Evolutionary conservation across 2,797 vertebrate species (phyloP).

Genomic region (Myotis daubentonii): DNA sequence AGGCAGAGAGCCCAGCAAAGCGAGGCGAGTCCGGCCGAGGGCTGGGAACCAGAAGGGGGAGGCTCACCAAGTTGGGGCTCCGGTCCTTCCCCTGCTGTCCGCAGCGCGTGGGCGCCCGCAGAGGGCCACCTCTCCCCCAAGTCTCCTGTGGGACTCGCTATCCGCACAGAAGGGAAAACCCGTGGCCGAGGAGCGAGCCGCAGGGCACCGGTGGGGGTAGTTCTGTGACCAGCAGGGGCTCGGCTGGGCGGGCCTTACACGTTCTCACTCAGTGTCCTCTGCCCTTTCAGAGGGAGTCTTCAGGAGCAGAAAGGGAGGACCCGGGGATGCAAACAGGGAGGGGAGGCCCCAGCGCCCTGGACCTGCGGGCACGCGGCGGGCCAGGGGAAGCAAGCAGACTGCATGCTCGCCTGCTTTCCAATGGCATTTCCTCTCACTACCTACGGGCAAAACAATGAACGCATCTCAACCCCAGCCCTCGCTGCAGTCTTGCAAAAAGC

Average conservation of each 20-base stretch:
- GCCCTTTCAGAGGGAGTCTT: too few species aligned
- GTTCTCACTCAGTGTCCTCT: not conserved
- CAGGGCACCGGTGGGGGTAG: rapidly evolving
- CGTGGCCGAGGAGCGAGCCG: not conserved
- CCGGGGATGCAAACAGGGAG: not conserved
- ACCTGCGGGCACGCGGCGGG: rapidly evolving
- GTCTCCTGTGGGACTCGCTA: not conserved
- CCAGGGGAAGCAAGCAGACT: not conserved
- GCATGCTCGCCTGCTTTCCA: not conserved
- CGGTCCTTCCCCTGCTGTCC: not conserved
- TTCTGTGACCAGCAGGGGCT: not conserved
- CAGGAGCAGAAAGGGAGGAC: not conserved
- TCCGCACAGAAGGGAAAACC: rapidly evolving
- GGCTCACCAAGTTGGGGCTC: rapidly evolving
- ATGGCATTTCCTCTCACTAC: not conserved
- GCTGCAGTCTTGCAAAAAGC: not conserved
- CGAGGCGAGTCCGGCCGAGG: not conserved
- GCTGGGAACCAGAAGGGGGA: not conserved
- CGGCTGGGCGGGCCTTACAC: rapidly evolving
- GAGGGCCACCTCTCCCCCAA: too few species aligned
- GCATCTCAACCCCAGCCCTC: not conserved
- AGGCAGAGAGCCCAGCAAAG: conserved; percentile 49
- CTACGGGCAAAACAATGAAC: not conserved
- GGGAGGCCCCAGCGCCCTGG: rapidly evolving
- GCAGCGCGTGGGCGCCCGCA: not conserved